phyloP scores from a whole-genome alignment of 2,888 invertebrate species.

The Melikaiella ostensackeni region DNA sequence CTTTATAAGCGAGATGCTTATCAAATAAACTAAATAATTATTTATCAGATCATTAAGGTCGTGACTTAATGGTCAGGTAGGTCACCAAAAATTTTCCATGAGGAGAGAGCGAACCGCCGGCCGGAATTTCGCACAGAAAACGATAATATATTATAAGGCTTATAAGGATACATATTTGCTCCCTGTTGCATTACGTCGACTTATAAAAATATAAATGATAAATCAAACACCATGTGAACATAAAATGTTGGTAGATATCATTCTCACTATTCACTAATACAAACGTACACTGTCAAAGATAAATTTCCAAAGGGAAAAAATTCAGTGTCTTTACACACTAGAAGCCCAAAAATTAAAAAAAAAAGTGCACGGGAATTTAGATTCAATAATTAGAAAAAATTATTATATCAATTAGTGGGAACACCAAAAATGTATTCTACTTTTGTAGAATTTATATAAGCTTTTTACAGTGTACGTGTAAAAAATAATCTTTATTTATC shows the following conservation, averaged over 20 bases:
- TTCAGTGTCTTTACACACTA: conserved; percentile 4
- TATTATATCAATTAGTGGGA: conserved; percentile 2
- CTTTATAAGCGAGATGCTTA: conserved; percentile 61
- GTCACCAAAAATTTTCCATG: conserved; percentile 3
- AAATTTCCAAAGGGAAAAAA: neutral
- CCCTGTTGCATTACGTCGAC: conserved; percentile 20
- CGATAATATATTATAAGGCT: conserved; percentile 18
- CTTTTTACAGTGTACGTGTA: conserved; percentile 33
- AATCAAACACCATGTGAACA: conserved; percentile 15
- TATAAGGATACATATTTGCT: conserved; percentile 33
- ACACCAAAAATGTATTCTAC: conserved; percentile 26
- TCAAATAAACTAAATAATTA: conserved; percentile 39
- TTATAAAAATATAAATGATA: neutral
- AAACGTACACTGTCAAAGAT: conserved; percentile 34
- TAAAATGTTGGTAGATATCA: conserved; percentile 6
- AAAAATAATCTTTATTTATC: conserved; percentile 3
- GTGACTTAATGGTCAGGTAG: conserved; percentile 42
- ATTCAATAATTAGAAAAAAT: neutral
- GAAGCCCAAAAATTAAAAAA: neutral
- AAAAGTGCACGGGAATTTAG: neutral
- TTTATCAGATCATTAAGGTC: conserved; percentile 32
- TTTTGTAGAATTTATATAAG: conserved; percentile 33
- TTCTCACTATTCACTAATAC: neutral
- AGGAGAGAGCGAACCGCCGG: conserved; percentile 37
- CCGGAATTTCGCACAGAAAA: conserved; percentile 36